phyloP scores from a whole-genome alignment of 2,797 vertebrate genomes.

The Tarsius wallacei region DNA sequence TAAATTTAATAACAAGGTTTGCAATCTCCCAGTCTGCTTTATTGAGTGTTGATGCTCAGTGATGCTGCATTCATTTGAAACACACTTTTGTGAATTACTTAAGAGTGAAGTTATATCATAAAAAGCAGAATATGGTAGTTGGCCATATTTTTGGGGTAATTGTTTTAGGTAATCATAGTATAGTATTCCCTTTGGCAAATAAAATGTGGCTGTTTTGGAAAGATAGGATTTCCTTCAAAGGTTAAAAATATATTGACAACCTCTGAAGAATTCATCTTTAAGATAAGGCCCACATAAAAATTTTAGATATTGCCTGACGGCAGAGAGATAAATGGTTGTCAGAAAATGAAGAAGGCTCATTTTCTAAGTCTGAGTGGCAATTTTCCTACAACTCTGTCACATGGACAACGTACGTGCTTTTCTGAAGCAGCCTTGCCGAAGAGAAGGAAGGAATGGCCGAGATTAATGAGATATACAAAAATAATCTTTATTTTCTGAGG shows the following conservation, averaged over 20 bases:
- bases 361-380: conserved; percentile 89
- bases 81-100: conserved; percentile 70
- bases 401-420: conserved; percentile 85
- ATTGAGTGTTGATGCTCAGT: conserved; percentile 67
- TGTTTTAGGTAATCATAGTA: conserved; percentile 70
- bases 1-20: conserved; percentile 75
- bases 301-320: conserved; percentile 88
- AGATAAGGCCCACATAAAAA: conserved; percentile 86
- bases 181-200: conserved; percentile 78
- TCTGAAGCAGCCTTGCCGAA: conserved; percentile 82
- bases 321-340: conserved; percentile 88
- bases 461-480: conserved; percentile 90
- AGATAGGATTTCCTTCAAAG: conserved; percentile 82
- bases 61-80: conserved; percentile 69
- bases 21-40: conserved; percentile 46
- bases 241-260: conserved; percentile 83
- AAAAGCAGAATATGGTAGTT: conserved; percentile 55
- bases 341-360: conserved; percentile 88
- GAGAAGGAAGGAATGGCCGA: conserved; percentile 82
- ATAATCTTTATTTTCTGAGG: conserved; percentile 89
- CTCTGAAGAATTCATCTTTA: conserved; percentile 70
- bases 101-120: conserved; percentile 75
- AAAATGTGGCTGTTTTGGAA: conserved; percentile 77
- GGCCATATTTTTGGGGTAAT: conserved; percentile 75
- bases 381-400: conserved; percentile 89